Percentiles rank a stretch among this genome's conserved stretches.
Evolutionary conservation across 1,140 invertebrate species (phyloP).

Genomic region (Panagrolaimus sp.): DNA sequence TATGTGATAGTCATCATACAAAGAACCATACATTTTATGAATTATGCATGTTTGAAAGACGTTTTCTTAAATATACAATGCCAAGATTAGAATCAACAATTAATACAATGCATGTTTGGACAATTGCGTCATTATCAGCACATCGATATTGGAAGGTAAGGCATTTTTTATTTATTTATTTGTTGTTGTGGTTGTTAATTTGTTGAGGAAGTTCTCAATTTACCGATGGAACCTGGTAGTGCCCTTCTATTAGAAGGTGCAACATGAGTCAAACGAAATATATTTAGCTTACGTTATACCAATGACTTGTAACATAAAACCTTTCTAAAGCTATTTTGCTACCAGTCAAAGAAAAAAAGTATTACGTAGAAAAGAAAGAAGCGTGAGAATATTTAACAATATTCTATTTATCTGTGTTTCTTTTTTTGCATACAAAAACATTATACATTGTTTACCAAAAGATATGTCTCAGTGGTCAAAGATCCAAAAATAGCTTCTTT

Average conservation of each 20-base stretch:
- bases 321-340: background rate
- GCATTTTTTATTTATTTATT: background rate
- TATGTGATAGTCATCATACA: slow-evolving; percentile 54
- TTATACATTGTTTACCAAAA: too few species aligned
- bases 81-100: slow-evolving; percentile 51
- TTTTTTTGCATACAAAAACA: too few species aligned
- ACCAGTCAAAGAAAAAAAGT: too few species aligned
- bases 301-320: slow-evolving; percentile 1
- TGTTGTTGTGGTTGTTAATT: slow-evolving; percentile 9
- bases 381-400: background rate
- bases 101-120: slow-evolving; percentile 54
- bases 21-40: slow-evolving; percentile 49
- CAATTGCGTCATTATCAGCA: slow-evolving; percentile 52
- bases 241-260: too few species aligned
- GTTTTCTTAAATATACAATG: slow-evolving; percentile 50
- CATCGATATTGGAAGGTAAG: slow-evolving; percentile 58
- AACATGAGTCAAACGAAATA: too few species aligned
- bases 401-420: background rate
- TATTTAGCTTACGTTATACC: too few species aligned
- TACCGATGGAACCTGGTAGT: too few species aligned
- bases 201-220: background rate
- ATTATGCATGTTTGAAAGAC: slow-evolving; percentile 56
- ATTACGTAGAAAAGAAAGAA: background rate
- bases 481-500: background rate
- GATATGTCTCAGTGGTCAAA: too few species aligned